phyloP scores from a whole-genome alignment of 2,797 vertebrate genomes.

The Fringilla coelebs region DNA sequence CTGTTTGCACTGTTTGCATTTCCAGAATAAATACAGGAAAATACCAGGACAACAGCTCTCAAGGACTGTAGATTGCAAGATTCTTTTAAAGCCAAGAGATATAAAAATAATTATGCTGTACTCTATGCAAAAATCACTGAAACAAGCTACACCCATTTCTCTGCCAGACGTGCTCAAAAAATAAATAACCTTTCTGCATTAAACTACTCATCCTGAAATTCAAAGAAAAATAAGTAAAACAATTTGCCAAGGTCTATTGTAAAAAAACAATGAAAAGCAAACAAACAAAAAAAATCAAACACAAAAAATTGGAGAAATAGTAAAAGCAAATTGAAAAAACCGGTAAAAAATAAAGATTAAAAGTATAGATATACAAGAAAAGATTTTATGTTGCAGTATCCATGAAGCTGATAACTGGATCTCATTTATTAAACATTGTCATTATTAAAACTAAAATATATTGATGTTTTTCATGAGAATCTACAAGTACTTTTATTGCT shows the following conservation, averaged over 20 bases:
- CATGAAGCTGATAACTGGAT: slow-evolving; percentile 56
- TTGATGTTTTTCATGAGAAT: slow-evolving; percentile 71
- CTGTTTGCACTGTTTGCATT: background rate
- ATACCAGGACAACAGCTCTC: background rate
- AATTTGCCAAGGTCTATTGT: background rate
- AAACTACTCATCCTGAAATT: background rate
- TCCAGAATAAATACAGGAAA: background rate
- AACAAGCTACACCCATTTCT: background rate
- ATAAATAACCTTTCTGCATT: background rate
- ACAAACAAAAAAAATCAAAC: background rate
- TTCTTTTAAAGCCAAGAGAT: background rate
- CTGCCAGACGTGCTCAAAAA: background rate
- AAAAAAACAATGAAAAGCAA: background rate
- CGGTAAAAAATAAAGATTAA: slow-evolving; percentile 44
- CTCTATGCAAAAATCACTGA: background rate
- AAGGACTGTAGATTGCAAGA: background rate
- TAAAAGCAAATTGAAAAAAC: slow-evolving; percentile 22
- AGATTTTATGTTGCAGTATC: slow-evolving; percentile 52
- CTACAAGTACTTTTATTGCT: slow-evolving; percentile 70
- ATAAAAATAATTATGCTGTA: background rate
- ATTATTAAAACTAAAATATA: slow-evolving; percentile 76
- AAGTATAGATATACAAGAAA: slow-evolving; percentile 28
- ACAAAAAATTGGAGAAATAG: background rate
- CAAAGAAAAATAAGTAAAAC: background rate
- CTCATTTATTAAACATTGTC: slow-evolving; percentile 73